These are phyloP conservation scores for Caradrina clavipalpis DNA, from an alignment of 2,888 invertebrate species.

Conservation along the genomic window DNA sequence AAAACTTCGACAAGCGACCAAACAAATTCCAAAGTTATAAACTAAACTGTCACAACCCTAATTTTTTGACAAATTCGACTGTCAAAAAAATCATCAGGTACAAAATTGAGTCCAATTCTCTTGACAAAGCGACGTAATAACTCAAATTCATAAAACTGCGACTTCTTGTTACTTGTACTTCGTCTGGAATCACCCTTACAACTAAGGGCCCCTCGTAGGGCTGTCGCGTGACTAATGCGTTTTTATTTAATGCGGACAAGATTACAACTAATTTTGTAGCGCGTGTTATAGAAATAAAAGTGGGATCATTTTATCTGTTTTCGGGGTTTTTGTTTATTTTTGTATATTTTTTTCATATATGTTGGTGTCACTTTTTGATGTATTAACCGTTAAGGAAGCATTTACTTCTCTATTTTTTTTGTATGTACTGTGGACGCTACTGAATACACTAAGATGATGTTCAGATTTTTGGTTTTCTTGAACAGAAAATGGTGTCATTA, in stretches of 20 bases:
- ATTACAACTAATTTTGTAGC: constrained; percentile 72
- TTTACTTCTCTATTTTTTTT: too few species aligned
- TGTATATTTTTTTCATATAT: constrained; percentile 13
- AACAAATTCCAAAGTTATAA: neutral
- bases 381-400: too few species aligned
- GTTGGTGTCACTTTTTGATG: too few species aligned
- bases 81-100: constrained; percentile 51
- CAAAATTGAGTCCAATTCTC: constrained; percentile 28
- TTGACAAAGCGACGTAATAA: constrained; percentile 52
- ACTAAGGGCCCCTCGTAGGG: constrained; percentile 70
- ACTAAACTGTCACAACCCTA: constrained; percentile 4
- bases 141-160: constrained; percentile 54
- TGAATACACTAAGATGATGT: too few species aligned
- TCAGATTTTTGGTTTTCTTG: too few species aligned
- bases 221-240: constrained; percentile 79
- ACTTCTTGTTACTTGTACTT: constrained; percentile 49
- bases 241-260: constrained; percentile 75
- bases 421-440: too few species aligned
- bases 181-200: constrained; percentile 52
- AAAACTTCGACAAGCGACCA: neutral
- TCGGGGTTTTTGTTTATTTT: constrained; percentile 19
- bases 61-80: constrained; percentile 19
- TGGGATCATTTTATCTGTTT: constrained; percentile 50
- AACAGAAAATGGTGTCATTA: too few species aligned
- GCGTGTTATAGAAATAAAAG: constrained; percentile 65